These are phyloP conservation scores for Heloderma charlesbogerti DNA, from an alignment of 2,113 vertebrate species.

Conservation along the genomic window DNA sequence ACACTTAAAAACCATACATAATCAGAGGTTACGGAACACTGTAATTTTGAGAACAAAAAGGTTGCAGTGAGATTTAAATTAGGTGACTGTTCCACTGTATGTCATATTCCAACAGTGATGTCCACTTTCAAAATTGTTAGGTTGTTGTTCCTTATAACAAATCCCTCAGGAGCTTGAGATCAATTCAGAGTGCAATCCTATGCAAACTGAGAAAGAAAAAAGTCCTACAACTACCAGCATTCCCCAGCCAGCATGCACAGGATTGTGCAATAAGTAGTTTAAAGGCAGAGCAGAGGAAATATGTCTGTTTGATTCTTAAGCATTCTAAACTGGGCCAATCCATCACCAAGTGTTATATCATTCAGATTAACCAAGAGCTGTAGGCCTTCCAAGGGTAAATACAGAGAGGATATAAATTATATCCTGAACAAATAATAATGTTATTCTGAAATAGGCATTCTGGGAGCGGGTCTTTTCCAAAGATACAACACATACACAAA, in stretches of 20 bases:
- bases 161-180: background rate
- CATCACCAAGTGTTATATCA: constrained; percentile 61
- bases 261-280: background rate
- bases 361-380: constrained; percentile 55
- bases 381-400: constrained; percentile 55
- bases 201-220: too few relatives aligned
- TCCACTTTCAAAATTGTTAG: too few relatives aligned
- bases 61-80: background rate
- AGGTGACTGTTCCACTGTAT: too few relatives aligned
- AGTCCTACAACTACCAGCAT: too few relatives aligned
- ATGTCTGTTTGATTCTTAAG: constrained; percentile 13
- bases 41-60: background rate
- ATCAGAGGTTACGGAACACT: background rate
- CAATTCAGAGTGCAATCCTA: background rate
- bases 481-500: background rate
- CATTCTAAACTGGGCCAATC: constrained; percentile 64
- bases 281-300: constrained; percentile 18
- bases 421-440: constrained; percentile 44
- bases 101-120: background rate
- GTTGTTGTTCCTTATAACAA: background rate
- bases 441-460: constrained; percentile 29
- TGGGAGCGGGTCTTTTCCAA: background rate
- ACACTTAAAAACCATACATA: background rate
- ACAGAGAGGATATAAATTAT: constrained; percentile 55
- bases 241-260: too few relatives aligned